phyloP scores from a whole-genome alignment of 2,888 invertebrate genomes.

The Disparrhopalites patrizii region DNA sequence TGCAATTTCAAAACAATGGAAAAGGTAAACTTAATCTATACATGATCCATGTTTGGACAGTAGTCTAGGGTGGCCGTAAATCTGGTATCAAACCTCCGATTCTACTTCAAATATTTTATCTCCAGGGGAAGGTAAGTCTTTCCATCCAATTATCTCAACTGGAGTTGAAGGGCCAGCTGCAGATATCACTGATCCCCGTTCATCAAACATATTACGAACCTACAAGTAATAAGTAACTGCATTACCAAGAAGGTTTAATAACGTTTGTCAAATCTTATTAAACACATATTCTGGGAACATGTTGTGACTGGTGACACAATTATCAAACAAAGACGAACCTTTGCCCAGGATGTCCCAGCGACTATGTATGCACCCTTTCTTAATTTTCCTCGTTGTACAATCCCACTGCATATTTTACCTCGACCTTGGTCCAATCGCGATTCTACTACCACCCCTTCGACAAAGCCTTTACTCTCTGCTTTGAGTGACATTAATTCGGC shows the following conservation, averaged over 20 bases:
- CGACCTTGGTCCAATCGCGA: conserved; percentile 65
- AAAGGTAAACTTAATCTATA: neutral
- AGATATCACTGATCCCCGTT: conserved; percentile 63
- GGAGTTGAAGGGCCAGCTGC: conserved; percentile 75
- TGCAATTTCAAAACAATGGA: conserved; percentile 50
- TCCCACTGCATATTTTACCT: conserved; percentile 55
- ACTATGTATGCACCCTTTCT: conserved; percentile 72
- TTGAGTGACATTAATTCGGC: conserved; percentile 83
- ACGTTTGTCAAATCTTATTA: too few relatives aligned
- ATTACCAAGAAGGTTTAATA: neutral
- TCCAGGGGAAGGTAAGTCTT: conserved; percentile 80
- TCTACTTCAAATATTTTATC: conserved; percentile 79
- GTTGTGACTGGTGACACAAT: neutral
- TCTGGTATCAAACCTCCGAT: conserved; percentile 59
- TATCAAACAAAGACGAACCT: conserved; percentile 53
- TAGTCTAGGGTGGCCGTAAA: neutral
- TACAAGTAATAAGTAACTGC: conserved; percentile 33
- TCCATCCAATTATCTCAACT: conserved; percentile 87
- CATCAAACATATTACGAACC: conserved; percentile 72
- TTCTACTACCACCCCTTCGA: conserved; percentile 89
- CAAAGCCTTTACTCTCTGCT: conserved; percentile 75
- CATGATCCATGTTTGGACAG: neutral
- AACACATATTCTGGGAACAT: too few relatives aligned
- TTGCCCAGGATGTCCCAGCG: conserved; percentile 78
- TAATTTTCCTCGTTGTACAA: conserved; percentile 81